These are phyloP conservation scores for Discoglossus pictus DNA, from an alignment of 2,797 vertebrate species.

Conservation along the genomic window DNA sequence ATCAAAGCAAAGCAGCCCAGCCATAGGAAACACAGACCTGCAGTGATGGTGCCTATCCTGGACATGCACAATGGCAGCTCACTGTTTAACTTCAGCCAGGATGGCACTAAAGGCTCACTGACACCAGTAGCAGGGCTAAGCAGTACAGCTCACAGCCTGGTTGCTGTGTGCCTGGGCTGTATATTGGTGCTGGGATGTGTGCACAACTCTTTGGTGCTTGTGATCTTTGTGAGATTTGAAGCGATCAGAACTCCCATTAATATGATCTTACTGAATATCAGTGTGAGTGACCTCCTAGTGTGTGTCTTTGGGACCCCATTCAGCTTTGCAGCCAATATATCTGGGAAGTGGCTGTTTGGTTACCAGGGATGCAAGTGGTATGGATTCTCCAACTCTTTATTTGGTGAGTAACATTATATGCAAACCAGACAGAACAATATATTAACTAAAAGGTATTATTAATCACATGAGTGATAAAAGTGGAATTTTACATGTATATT, in stretches of 20 bases:
- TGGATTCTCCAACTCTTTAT: slow-evolving; percentile 91
- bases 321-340: slow-evolving; percentile 84
- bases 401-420: slow-evolving; percentile 74
- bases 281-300: slow-evolving; percentile 84
- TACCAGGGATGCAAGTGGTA: slow-evolving; percentile 84
- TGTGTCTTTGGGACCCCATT: slow-evolving; percentile 82
- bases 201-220: slow-evolving; percentile 80
- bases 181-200: slow-evolving; percentile 83
- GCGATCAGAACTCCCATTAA: slow-evolving; percentile 83
- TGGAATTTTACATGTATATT: too few species aligned
- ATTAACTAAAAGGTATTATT: too few species aligned
- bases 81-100: slow-evolving; percentile 13
- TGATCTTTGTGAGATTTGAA: slow-evolving; percentile 82
- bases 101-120: not conserved
- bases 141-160: slow-evolving; percentile 75
- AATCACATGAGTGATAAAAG: too few species aligned
- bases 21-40: not conserved
- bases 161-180: slow-evolving; percentile 79
- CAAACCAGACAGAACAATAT: not conserved
- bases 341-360: slow-evolving; percentile 84
- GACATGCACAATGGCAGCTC: slow-evolving; percentile 21
- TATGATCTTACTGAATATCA: slow-evolving; percentile 83
- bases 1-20: not conserved
- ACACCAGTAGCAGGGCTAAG: slow-evolving; percentile 12
- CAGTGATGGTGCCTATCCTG: slow-evolving; percentile 4